Percentiles rank a stretch among this genome's conserved stretches.
phyloP scores from a whole-genome alignment of 2,113 vertebrate genomes.

The Nestor notabilis region DNA sequence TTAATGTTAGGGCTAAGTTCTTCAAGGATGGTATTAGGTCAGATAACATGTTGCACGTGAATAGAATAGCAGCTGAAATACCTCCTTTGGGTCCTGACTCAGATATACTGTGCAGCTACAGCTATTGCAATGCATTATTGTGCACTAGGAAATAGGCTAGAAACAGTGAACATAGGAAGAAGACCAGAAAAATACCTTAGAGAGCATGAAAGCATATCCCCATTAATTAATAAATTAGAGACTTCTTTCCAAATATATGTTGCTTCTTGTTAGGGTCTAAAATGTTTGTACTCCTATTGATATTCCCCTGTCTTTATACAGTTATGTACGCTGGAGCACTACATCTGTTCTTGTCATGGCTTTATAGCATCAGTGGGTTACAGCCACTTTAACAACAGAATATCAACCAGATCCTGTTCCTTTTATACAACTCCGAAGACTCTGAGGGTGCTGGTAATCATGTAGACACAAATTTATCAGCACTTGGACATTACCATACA shows the following conservation, averaged over 20 bases:
- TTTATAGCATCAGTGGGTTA: background rate
- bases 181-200: background rate
- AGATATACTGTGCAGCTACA: background rate
- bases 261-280: background rate
- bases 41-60: background rate
- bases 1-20: background rate
- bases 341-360: background rate
- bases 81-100: background rate
- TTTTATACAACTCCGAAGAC: background rate
- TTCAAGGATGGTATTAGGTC: background rate
- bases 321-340: background rate
- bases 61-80: background rate
- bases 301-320: background rate
- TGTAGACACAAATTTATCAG: background rate
- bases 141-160: background rate
- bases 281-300: background rate
- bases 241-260: background rate
- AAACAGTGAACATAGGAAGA: background rate
- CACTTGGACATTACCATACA: background rate
- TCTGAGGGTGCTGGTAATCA: background rate
- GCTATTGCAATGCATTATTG: background rate
- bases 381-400: background rate
- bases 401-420: background rate
- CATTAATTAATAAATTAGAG: background rate
- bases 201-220: background rate